A percentile compares a stretch with the other conserved stretches of the same genome.
Evolutionary conservation across 2,797 vertebrate species (phyloP).

Genomic region (Natrix natrix): DNA sequence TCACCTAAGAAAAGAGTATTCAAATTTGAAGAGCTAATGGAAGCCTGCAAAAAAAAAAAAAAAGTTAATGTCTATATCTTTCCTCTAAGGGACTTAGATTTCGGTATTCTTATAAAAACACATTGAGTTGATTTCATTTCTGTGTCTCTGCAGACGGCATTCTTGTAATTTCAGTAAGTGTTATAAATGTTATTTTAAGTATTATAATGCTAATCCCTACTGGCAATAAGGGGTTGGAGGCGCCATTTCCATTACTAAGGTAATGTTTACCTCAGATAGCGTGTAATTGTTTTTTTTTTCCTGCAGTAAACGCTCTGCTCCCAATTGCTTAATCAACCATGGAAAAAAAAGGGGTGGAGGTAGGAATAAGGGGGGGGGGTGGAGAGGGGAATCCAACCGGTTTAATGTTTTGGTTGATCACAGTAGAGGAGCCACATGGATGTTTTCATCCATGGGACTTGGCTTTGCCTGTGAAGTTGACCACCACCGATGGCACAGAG

Average conservation of each 20-base stretch:
- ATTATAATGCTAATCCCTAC: conserved; percentile 84
- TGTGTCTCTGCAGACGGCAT: conserved; percentile 76
- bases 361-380: conserved; percentile 31
- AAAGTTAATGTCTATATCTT: conserved; percentile 81
- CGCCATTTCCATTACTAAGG: conserved; percentile 84
- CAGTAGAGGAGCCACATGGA: conserved; percentile 15
- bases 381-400: conserved; percentile 63
- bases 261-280: conserved; percentile 90
- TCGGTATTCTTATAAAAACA: conserved; percentile 83
- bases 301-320: conserved; percentile 79
- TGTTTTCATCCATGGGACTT: not conserved
- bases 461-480: conserved; percentile 39
- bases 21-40: conserved; percentile 83
- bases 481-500: conserved; percentile 49
- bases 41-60: conserved; percentile 78
- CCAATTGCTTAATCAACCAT: conserved; percentile 85
- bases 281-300: conserved; percentile 81
- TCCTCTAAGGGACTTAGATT: conserved; percentile 79
- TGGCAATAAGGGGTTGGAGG: conserved; percentile 85
- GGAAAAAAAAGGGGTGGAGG: conserved; percentile 55
- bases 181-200: conserved; percentile 90
- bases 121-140: conserved; percentile 79
- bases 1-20: conserved; percentile 81
- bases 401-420: conserved; percentile 68
- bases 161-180: conserved; percentile 85